phyloP scores from a whole-genome alignment of 2,797 vertebrate genomes.

The Clarias platycephalus region DNA sequence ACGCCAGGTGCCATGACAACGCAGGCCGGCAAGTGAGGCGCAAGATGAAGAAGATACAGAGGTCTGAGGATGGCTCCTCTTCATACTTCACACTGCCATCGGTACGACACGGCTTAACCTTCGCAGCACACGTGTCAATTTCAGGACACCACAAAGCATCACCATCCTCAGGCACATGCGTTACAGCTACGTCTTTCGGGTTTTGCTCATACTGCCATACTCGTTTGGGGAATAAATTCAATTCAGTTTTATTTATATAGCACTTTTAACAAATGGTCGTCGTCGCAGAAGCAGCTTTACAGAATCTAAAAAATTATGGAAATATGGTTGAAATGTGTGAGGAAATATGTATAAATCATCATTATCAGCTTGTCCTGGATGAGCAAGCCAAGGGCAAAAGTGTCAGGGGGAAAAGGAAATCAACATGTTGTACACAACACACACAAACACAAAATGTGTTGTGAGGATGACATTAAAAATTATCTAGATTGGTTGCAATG shows the following conservation, averaged over 20 bases:
- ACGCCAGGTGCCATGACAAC: conserved; percentile 33
- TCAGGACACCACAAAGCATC: background rate
- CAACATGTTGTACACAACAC: background rate
- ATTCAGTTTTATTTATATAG: background rate
- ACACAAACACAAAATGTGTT: background rate
- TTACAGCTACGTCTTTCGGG: background rate
- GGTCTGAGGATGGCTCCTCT: background rate
- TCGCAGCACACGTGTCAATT: background rate
- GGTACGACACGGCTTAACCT: background rate
- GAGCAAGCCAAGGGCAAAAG: no score
- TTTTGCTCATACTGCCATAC: background rate
- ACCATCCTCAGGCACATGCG: background rate
- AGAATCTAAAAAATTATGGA: no score
- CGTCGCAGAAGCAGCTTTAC: no score
- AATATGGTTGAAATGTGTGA: no score
- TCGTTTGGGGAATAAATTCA: background rate
- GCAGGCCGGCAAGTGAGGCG: background rate
- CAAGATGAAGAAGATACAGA: background rate
- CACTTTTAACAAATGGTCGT: no score
- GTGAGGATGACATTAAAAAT: background rate
- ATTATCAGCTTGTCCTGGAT: no score
- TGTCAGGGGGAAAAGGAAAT: background rate
- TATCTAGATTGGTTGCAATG: no score
- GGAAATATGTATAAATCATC: no score
- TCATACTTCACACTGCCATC: conserved; percentile 14